Percentiles rank a stretch among this genome's conserved stretches.
Conservation (phyloP, 2,113 vertebrate species). For the Eretmochelys imbricata region DNA sequence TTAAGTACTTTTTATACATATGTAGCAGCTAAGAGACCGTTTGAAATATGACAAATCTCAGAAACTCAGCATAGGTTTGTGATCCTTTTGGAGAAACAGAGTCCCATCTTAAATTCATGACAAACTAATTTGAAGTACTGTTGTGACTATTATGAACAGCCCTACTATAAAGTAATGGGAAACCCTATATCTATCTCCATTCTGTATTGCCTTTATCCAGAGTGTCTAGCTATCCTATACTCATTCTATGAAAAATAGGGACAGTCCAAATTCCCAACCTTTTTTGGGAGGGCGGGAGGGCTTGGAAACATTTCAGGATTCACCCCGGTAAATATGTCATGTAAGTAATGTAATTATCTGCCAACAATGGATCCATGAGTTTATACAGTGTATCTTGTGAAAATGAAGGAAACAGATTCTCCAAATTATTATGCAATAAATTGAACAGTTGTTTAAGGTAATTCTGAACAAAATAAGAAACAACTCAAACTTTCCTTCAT, state of each 20-base stretch:
- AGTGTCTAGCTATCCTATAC: background rate
- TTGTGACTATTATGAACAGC: background rate
- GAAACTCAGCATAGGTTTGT: background rate
- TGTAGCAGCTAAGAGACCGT: background rate
- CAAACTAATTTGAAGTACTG: background rate
- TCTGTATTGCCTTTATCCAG: background rate
- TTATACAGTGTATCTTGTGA: background rate
- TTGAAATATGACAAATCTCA: background rate
- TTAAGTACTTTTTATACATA: too few relatives aligned
- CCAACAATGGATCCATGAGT: background rate
- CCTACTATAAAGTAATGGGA: background rate
- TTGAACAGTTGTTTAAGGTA: background rate
- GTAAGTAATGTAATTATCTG: background rate
- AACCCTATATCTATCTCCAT: background rate
- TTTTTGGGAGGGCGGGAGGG: background rate
- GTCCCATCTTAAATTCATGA: background rate
- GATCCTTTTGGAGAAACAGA: background rate
- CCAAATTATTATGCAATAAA: background rate
- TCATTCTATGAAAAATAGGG: background rate
- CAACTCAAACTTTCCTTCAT: background rate
- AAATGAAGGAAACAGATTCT: background rate
- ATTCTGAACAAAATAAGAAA: background rate
- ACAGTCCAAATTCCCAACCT: background rate
- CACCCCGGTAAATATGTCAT: background rate
- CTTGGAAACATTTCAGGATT: background rate